A percentile compares a stretch with the other conserved stretches of the same genome.
These are phyloP conservation scores for Pseudomyrmex cubaensis DNA, from an alignment of 1,140 invertebrate species.

Conservation along the genomic window DNA sequence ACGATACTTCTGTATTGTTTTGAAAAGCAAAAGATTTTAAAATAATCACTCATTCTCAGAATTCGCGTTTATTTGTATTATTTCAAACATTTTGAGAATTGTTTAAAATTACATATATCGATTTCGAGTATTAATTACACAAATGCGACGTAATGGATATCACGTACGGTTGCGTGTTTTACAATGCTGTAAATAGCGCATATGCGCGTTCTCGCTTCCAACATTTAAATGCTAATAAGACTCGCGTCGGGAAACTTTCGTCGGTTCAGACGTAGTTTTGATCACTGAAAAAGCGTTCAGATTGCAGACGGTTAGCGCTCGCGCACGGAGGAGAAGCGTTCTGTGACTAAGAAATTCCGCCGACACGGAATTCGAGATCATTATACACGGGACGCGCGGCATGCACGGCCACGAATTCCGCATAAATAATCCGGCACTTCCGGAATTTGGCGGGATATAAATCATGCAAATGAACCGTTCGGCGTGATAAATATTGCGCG, in stretches of 20 bases:
- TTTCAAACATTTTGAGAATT: background rate
- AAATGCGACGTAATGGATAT: background rate
- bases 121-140: background rate
- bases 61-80: background rate
- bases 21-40: too few species aligned
- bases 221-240: conserved; percentile 15
- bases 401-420: conserved; percentile 63
- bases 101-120: background rate
- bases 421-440: conserved; percentile 75
- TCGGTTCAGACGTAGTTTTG: background rate
- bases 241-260: background rate
- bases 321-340: background rate
- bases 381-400: conserved; percentile 49
- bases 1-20: too few species aligned
- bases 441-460: conserved; percentile 77
- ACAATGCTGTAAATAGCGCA: background rate
- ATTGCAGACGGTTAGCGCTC: conserved; percentile 23
- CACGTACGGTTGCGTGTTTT: background rate
- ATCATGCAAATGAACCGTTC: conserved; percentile 83
- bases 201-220: background rate
- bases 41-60: too few species aligned
- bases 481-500: conserved; percentile 82
- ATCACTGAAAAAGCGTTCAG: conserved; percentile 14
- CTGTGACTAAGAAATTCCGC: conserved; percentile 64
- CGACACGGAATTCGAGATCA: conserved; percentile 65